Conservation (phyloP, 2,888 invertebrate species). For the Agelastica alni region DNA sequence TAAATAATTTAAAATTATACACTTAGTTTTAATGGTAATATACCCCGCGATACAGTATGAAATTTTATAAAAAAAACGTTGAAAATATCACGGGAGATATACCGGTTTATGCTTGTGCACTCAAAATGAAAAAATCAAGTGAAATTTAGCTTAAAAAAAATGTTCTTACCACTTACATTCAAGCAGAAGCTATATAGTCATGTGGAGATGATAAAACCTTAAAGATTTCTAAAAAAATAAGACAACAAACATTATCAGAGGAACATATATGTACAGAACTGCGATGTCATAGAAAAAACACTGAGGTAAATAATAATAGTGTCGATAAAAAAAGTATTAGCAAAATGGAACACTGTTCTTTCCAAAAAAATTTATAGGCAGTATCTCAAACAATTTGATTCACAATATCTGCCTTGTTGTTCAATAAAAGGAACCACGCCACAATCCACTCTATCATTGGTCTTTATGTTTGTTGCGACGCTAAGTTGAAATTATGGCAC, state of each 20-base stretch:
- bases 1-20: slow-evolving; percentile 45
- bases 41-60: slow-evolving; percentile 34
- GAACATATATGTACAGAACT: slow-evolving; percentile 38
- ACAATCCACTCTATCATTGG: slow-evolving; percentile 37
- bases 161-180: slow-evolving; percentile 42
- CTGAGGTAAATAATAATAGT: slow-evolving; percentile 27
- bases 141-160: slow-evolving; percentile 43
- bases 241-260: slow-evolving; percentile 32
- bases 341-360: slow-evolving; percentile 48
- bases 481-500: slow-evolving; percentile 40
- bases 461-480: slow-evolving; percentile 37
- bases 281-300: slow-evolving; percentile 30
- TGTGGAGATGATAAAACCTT: slow-evolving; percentile 32
- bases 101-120: slow-evolving; percentile 34
- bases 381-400: slow-evolving; percentile 46
- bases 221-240: slow-evolving; percentile 36
- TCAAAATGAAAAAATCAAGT: slow-evolving; percentile 37
- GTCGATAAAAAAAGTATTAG: slow-evolving; percentile 30
- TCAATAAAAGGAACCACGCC: slow-evolving; percentile 31
- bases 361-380: slow-evolving; percentile 45
- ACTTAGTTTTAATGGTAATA: slow-evolving; percentile 34
- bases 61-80: slow-evolving; percentile 40
- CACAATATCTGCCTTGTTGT: slow-evolving; percentile 34
- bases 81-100: slow-evolving; percentile 34
- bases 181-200: slow-evolving; percentile 46